Evolutionary conservation across 1,140 invertebrate species (phyloP).

Genomic region (Drosophila trapezifrons): DNA sequence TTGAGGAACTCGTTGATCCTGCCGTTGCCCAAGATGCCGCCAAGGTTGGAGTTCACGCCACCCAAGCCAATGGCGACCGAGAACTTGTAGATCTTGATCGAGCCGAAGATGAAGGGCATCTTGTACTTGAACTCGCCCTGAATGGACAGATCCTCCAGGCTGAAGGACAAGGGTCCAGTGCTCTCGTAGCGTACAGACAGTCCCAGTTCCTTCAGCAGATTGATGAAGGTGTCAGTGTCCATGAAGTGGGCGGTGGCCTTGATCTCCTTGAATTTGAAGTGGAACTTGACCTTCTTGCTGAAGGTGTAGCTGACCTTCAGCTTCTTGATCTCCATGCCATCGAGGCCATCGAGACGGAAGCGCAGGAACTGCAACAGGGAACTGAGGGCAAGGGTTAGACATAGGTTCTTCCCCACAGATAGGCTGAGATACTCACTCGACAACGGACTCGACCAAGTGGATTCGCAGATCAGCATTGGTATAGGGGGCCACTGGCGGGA

Average conservation of each 20-base stretch:
- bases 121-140: conserved; percentile 82
- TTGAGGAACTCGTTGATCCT: conserved; percentile 70
- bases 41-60: conserved; percentile 70
- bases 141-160: conserved; percentile 65
- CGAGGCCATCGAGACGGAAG: conserved; percentile 79
- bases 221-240: conserved; percentile 67
- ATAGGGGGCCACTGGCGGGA: conserved; percentile 78
- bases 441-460: conserved; percentile 63
- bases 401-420: neutral
- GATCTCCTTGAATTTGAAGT: conserved; percentile 59
- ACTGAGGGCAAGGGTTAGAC: conserved; percentile 12
- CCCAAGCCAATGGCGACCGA: conserved; percentile 60
- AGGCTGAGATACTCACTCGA: conserved; percentile 66
- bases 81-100: conserved; percentile 81
- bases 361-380: conserved; percentile 70
- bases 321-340: conserved; percentile 71
- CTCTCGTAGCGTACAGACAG: conserved; percentile 73
- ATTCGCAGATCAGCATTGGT: conserved; percentile 76
- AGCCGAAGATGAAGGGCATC: conserved; percentile 79
- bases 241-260: conserved; percentile 63
- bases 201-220: conserved; percentile 66
- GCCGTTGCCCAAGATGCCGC: conserved; percentile 76
- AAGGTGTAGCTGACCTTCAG: conserved; percentile 79
- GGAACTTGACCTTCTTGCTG: conserved; percentile 77
- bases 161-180: conserved; percentile 63